A percentile compares a stretch with the other conserved stretches of the same genome.
phyloP scores from a whole-genome alignment of 1,140 invertebrate species.

The Drosophila setifemur region DNA sequence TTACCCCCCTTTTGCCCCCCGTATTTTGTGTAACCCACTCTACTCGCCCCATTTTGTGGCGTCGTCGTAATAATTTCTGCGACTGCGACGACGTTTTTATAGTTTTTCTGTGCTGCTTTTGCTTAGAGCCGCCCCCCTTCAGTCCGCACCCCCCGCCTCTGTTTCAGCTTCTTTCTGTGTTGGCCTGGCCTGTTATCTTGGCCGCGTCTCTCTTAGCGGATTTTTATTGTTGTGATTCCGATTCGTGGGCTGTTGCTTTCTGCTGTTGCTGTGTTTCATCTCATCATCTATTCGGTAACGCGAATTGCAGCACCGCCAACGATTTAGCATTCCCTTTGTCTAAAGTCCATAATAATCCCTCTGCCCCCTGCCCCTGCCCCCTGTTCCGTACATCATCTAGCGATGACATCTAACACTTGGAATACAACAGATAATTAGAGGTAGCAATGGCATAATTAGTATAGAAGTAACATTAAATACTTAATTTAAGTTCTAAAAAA shows the following conservation, averaged over 20 bases:
- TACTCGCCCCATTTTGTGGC: conserved; percentile 62
- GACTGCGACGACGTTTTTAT: conserved; percentile 72
- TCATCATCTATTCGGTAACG: conserved; percentile 70
- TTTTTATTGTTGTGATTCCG: conserved; percentile 39
- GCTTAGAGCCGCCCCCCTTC: conserved; percentile 13
- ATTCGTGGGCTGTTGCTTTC: conserved; percentile 14
- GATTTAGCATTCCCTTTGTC: conserved; percentile 15
- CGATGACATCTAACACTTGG: too few species aligned
- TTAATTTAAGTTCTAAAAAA: too few species aligned
- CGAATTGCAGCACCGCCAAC: conserved; percentile 48
- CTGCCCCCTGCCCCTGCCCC: too few species aligned
- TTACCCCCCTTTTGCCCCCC: background rate
- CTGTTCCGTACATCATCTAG: too few species aligned
- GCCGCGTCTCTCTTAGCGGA: background rate
- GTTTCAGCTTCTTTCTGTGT: conserved; percentile 32
- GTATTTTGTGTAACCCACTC: conserved; percentile 50
- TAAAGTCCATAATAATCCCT: too few species aligned
- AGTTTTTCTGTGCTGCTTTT: conserved; percentile 55
- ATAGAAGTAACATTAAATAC: too few species aligned
- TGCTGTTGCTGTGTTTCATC: conserved; percentile 38
- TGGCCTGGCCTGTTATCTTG: conserved; percentile 41
- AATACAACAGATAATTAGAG: too few species aligned
- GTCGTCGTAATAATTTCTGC: conserved; percentile 75
- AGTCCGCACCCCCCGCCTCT: background rate
- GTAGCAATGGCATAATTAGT: too few species aligned